Percentiles rank a stretch among this genome's conserved stretches.
Conservation (phyloP, 2,113 vertebrate species). For the Diphyllodes magnificus region DNA sequence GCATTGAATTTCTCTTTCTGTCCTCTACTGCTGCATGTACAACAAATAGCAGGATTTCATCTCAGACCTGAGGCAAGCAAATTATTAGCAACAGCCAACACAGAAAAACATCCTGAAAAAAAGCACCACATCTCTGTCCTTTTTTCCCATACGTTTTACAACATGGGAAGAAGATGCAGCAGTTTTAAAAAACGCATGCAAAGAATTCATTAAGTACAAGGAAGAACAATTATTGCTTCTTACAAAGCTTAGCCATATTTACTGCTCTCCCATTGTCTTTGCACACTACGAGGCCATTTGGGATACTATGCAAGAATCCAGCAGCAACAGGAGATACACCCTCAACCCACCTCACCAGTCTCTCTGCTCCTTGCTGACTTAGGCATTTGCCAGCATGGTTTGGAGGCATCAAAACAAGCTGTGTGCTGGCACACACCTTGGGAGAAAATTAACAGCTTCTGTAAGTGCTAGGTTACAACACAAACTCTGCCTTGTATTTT, state of each 20-base stretch:
- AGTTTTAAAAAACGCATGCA: not conserved
- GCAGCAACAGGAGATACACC: not conserved
- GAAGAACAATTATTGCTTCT: not conserved
- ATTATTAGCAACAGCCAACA: not conserved
- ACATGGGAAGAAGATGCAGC: not conserved
- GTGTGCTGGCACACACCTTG: not conserved
- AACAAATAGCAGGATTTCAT: not conserved
- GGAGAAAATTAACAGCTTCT: not conserved
- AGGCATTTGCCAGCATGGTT: not conserved
- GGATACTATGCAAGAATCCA: not conserved
- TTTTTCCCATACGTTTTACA: not conserved
- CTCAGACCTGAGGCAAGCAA: not conserved
- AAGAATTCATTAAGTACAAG: not conserved
- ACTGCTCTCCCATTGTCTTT: not conserved
- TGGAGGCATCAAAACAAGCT: constrained; percentile 25
- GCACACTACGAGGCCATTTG: not conserved
- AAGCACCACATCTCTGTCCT: not conserved
- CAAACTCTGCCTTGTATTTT: not conserved
- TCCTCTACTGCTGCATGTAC: no score
- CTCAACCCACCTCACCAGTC: not conserved
- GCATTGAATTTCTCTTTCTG: not conserved
- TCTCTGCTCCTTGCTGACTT: not conserved
- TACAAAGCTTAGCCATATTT: not conserved
- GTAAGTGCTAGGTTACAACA: not conserved
- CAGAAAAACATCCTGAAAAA: not conserved